Percentiles rank a stretch among this genome's conserved stretches.
Evolutionary conservation across 2,113 vertebrate species (phyloP).

Genomic region (Ailuropoda melanoleuca): DNA sequence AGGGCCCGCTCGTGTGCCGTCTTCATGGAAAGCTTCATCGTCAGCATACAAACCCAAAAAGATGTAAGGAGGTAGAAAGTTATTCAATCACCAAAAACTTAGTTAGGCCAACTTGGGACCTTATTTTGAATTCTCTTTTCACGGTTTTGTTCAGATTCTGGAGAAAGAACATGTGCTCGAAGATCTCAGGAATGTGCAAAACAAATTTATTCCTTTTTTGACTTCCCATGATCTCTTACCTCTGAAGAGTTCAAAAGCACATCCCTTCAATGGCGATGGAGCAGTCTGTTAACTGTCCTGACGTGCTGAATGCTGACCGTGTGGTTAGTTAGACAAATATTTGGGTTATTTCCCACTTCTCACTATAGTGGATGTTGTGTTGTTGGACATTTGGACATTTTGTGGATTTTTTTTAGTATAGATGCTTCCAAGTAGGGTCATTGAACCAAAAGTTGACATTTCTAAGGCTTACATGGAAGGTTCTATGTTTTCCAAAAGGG

Average conservation of each 20-base stretch:
- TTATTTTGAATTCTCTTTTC: constrained; percentile 14
- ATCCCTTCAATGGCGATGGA: neutral
- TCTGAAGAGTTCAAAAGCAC: neutral
- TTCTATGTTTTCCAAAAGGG: neutral
- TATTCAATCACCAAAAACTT: neutral
- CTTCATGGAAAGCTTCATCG: neutral
- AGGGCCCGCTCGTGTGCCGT: neutral
- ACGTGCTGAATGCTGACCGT: neutral
- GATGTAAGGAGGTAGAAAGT: neutral
- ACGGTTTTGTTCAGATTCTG: neutral
- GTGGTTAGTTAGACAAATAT: neutral
- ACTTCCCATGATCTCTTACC: neutral
- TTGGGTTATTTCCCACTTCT: neutral
- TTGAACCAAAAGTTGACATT: neutral
- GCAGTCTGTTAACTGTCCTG: neutral
- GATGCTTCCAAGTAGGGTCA: neutral
- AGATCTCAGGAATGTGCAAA: constrained; percentile 41
- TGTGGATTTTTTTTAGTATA: neutral
- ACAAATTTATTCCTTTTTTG: neutral
- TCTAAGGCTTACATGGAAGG: neutral
- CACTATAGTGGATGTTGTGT: neutral
- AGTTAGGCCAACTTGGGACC: neutral
- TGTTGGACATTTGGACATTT: neutral
- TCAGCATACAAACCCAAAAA: neutral
- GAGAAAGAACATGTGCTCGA: constrained; percentile 11